Evolutionary conservation across 2,113 vertebrate species (phyloP).

Genomic region (Puffinus mauretanicus): DNA sequence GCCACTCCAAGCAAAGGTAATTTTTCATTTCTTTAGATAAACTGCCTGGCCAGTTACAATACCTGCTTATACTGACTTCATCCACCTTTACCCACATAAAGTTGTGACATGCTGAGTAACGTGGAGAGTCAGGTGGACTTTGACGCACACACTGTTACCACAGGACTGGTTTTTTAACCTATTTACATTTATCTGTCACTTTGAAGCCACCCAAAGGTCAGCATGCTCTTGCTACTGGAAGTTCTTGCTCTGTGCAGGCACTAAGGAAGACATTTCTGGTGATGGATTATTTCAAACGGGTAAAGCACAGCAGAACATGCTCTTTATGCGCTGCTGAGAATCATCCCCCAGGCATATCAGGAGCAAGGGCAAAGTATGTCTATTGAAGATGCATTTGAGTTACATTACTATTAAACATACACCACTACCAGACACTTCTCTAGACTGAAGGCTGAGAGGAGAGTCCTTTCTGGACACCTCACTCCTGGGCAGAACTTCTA

Average conservation of each 20-base stretch:
- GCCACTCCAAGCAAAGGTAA: not conserved
- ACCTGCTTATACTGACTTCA: not conserved
- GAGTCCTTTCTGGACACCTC: too few species aligned
- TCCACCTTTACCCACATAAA: not conserved
- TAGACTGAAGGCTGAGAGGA: too few species aligned
- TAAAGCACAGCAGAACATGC: not conserved
- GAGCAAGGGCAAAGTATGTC: too few species aligned
- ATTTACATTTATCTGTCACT: not conserved
- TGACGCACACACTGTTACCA: too few species aligned
- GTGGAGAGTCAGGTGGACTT: not conserved
- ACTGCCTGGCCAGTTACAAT: not conserved
- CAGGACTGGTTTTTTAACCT: not conserved
- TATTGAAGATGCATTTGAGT: too few species aligned
- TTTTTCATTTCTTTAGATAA: not conserved
- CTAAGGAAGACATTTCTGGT: not conserved
- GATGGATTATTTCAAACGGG: not conserved
- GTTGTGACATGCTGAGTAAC: not conserved
- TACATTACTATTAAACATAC: too few species aligned
- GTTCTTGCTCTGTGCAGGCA: not conserved
- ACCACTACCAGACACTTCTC: too few species aligned
- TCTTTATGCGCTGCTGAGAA: not conserved
- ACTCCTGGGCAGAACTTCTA: too few species aligned
- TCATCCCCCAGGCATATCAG: too few species aligned
- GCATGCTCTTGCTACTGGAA: not conserved
- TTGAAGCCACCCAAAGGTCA: not conserved